These are phyloP conservation scores for Pseudoips prasinana DNA, from an alignment of 2,888 invertebrate genomes.

Conservation along the genomic window DNA sequence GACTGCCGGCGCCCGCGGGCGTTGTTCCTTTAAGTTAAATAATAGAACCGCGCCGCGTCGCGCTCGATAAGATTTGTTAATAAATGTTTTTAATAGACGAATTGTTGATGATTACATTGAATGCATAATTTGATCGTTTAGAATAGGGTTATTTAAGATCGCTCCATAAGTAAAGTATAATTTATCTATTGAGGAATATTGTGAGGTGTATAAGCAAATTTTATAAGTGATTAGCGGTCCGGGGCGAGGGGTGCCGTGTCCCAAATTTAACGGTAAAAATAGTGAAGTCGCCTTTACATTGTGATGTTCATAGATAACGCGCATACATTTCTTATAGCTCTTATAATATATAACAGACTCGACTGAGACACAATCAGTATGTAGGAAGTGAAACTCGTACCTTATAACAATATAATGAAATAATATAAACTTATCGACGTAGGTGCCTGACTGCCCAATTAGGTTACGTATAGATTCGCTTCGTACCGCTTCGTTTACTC, in stretches of 20 bases:
- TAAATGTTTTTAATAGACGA: constrained; percentile 73
- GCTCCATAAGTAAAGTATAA: constrained; percentile 80
- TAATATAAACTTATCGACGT: constrained; percentile 58
- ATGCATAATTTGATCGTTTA: constrained; percentile 79
- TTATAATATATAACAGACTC: constrained; percentile 59
- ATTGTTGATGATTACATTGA: constrained; percentile 72
- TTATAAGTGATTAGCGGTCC: constrained; percentile 66
- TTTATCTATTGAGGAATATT: constrained; percentile 75
- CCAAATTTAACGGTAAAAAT: constrained; percentile 69
- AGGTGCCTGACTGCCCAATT: constrained; percentile 67
- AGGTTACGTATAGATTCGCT: constrained; percentile 66
- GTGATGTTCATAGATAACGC: constrained; percentile 76
- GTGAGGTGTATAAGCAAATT: constrained; percentile 70
- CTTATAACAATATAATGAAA: constrained; percentile 53
- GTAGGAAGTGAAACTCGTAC: constrained; percentile 65
- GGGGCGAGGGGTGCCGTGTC: constrained; percentile 71
- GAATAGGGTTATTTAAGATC: constrained; percentile 81
- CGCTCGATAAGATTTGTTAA: constrained; percentile 63
- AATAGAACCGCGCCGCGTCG: constrained; percentile 44
- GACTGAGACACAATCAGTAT: constrained; percentile 67
- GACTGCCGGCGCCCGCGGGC: constrained; percentile 44
- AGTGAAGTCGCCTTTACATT: constrained; percentile 68
- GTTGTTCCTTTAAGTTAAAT: constrained; percentile 62
- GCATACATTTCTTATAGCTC: constrained; percentile 73
- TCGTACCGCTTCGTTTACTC: constrained; percentile 47